These are phyloP conservation scores for Corythaixoides concolor DNA, from an alignment of 2,113 vertebrate species.

Conservation along the genomic window DNA sequence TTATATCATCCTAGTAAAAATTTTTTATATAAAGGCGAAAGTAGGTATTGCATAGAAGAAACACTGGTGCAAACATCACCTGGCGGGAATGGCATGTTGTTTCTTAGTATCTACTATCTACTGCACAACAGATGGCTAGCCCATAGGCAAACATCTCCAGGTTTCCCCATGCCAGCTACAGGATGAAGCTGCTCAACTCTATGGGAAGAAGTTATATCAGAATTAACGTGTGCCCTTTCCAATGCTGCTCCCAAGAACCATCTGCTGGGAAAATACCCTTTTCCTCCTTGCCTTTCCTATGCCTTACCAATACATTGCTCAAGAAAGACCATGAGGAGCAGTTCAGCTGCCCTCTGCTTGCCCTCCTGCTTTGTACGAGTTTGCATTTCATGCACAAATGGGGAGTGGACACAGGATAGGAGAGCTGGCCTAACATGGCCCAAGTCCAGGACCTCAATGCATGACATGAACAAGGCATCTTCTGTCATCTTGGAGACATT, in stretches of 20 bases:
- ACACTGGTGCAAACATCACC: constrained; percentile 74
- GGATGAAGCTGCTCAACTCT: constrained; percentile 1
- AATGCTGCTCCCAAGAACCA: neutral
- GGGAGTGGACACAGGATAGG: neutral
- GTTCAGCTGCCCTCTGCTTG: neutral
- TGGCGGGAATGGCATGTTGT: constrained; percentile 75
- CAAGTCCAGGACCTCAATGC: neutral
- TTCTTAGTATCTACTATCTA: constrained; percentile 65
- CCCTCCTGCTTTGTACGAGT: neutral
- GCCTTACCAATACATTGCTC: neutral
- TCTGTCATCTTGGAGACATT: neutral
- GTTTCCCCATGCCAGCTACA: constrained; percentile 41
- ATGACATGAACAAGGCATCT: neutral
- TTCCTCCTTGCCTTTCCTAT: neutral
- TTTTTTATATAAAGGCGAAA: constrained; percentile 82
- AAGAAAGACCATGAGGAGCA: neutral
- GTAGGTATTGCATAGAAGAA: constrained; percentile 83
- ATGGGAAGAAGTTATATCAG: neutral
- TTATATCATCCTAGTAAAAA: constrained; percentile 82
- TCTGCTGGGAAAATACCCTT: neutral
- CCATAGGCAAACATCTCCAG: constrained; percentile 64
- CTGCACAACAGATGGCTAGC: constrained; percentile 46
- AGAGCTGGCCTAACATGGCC: neutral
- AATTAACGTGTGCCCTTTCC: neutral
- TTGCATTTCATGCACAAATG: neutral